Evolutionary conservation across 2,888 invertebrate genomes (phyloP).

Genomic region (Seira musarum): DNA sequence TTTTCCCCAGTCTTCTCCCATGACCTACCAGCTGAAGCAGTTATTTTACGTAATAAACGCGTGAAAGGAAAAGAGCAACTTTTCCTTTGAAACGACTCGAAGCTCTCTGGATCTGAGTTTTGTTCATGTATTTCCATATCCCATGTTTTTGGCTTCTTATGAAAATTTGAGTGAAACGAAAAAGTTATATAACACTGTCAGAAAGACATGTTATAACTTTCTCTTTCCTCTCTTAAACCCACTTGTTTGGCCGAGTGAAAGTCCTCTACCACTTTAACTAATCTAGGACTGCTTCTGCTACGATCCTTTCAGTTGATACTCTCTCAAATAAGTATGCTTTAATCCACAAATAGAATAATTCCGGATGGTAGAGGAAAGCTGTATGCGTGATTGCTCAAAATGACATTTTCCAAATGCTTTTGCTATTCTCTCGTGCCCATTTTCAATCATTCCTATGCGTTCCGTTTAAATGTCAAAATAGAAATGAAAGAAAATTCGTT

Average conservation of each 20-base stretch:
- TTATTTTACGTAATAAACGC: not conserved
- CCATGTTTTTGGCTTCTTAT: constrained; percentile 17
- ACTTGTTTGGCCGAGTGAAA: no score
- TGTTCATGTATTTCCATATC: not conserved
- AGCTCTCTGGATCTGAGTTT: no score
- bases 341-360: no score
- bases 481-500: constrained; percentile 31
- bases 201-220: no score
- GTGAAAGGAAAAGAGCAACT: constrained; percentile 12
- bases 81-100: constrained; percentile 3
- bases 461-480: constrained; percentile 53
- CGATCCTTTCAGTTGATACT: no score
- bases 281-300: no score
- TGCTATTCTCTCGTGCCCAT: constrained; percentile 24
- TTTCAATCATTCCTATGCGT: constrained; percentile 46
- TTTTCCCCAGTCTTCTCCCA: no score
- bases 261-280: no score
- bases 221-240: no score
- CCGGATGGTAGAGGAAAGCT: no score
- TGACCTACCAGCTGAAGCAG: not conserved
- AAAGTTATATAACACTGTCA: no score
- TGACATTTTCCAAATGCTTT: constrained; percentile 50
- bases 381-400: constrained; percentile 49
- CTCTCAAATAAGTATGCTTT: no score
- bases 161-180: constrained; percentile 9